Conservation (phyloP, 1,140 invertebrate species). For the Daktulosphaira vitifoliae region DNA sequence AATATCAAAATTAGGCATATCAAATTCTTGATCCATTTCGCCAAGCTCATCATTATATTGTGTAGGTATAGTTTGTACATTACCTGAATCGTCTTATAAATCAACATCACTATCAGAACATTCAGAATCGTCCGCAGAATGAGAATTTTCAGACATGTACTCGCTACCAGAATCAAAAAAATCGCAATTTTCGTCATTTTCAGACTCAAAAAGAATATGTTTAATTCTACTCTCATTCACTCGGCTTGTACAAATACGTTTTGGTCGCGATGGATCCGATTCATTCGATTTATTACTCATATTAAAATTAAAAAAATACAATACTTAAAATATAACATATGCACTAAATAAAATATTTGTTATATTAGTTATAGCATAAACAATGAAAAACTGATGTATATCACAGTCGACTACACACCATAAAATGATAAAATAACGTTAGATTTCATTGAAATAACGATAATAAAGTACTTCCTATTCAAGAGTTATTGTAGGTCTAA, state of each 20-base stretch:
- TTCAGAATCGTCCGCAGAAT: background rate
- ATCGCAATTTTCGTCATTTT: background rate
- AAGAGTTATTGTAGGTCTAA: background rate
- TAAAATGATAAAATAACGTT: background rate
- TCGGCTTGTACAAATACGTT: background rate
- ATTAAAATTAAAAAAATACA: background rate
- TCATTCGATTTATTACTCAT: background rate
- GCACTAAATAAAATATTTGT: too few relatives aligned
- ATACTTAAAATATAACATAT: background rate
- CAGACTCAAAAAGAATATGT: background rate
- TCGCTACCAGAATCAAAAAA: background rate
- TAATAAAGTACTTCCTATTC: background rate
- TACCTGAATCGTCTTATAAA: background rate
- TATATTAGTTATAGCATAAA: background rate
- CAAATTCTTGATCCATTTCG: background rate
- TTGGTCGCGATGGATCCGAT: background rate
- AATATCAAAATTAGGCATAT: constrained; percentile 1
- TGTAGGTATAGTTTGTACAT: background rate
- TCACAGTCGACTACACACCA: background rate
- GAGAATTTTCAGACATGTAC: background rate
- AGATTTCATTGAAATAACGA: background rate
- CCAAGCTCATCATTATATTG: background rate
- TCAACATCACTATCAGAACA: background rate
- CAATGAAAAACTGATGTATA: background rate
- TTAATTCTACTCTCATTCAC: background rate